Conservation (phyloP, 2,888 invertebrate genomes). For the Phragmatobia fuliginosa region DNA sequence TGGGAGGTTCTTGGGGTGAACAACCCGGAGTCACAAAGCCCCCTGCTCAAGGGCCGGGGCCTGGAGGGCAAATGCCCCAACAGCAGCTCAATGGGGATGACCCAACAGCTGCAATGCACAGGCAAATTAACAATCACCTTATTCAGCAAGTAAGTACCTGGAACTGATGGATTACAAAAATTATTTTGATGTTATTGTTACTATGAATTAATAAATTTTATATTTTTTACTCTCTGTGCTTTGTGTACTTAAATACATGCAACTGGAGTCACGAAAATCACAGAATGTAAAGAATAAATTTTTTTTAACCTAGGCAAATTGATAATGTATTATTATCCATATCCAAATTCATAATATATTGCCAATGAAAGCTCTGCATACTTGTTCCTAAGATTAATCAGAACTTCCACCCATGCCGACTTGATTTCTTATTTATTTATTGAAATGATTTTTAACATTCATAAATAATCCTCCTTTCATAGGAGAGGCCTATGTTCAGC, state of each 20-base stretch:
- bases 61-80: conserved; percentile 87
- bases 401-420: background rate
- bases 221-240: no score
- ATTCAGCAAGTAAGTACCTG: conserved; percentile 88
- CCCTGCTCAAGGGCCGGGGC: conserved; percentile 94
- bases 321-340: no score
- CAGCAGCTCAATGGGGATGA: conserved; percentile 91
- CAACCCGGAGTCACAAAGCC: conserved; percentile 89
- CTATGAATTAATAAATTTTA: background rate
- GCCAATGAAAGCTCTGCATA: background rate
- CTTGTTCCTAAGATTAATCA: background rate
- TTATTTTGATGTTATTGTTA: background rate
- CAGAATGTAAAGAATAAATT: no score
- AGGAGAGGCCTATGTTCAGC: no score
- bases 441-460: background rate
- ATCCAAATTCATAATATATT: no score
- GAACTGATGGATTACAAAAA: conserved; percentile 49
- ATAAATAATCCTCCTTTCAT: no score
- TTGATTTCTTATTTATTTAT: background rate
- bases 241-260: no score
- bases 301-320: no score
- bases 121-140: conserved; percentile 89
- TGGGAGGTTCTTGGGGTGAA: conserved; percentile 93
- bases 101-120: conserved; percentile 85
- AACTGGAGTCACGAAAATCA: no score